A percentile compares a stretch with the other conserved stretches of the same genome.
phyloP scores from a whole-genome alignment of 2,797 vertebrate species.

The Tragopan temminckii region DNA sequence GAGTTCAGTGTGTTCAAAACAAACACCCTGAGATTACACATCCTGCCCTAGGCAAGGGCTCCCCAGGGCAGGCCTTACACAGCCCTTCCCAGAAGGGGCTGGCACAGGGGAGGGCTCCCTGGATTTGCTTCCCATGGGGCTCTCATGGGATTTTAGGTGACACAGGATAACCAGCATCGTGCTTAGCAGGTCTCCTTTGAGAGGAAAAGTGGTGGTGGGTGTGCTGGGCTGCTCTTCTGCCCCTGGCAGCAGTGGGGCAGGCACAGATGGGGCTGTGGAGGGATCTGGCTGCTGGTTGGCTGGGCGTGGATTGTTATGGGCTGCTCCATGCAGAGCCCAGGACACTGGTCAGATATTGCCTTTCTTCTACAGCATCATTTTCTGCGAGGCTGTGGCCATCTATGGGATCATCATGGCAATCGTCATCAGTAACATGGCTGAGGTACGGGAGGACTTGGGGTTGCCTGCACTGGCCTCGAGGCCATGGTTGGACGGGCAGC shows the following conservation, averaged over 20 bases:
- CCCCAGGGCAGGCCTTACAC: not conserved
- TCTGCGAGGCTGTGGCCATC: slow-evolving; percentile 99
- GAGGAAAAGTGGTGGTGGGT: not conserved
- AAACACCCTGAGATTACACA: slow-evolving; percentile 31
- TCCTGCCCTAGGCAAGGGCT: not conserved
- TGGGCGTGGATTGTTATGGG: fast-evolving
- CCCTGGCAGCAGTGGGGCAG: not conserved
- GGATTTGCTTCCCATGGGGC: not conserved
- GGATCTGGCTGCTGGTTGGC: not conserved
- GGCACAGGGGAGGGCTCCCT: not conserved
- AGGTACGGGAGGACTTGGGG: slow-evolving; percentile 83
- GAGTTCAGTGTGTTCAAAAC: slow-evolving; percentile 56
- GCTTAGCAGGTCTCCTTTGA: not conserved
- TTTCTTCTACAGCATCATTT: slow-evolving; percentile 90
- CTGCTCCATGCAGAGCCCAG: not conserved
- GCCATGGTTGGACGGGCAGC: fast-evolving
- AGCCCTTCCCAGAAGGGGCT: not conserved
- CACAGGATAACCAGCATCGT: not conserved
- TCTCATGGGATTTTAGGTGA: fast-evolving
- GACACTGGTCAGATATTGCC: not conserved
- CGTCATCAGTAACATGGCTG: slow-evolving; percentile 98
- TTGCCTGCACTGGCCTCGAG: fast-evolving
- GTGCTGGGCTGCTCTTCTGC: not conserved
- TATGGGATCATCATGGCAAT: slow-evolving; percentile 99
- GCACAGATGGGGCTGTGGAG: not conserved